Evolutionary conservation across 2,888 invertebrate species (phyloP), one percentile per base, ranked within the genome.

Genomic region (Agelastica alni): DNA sequence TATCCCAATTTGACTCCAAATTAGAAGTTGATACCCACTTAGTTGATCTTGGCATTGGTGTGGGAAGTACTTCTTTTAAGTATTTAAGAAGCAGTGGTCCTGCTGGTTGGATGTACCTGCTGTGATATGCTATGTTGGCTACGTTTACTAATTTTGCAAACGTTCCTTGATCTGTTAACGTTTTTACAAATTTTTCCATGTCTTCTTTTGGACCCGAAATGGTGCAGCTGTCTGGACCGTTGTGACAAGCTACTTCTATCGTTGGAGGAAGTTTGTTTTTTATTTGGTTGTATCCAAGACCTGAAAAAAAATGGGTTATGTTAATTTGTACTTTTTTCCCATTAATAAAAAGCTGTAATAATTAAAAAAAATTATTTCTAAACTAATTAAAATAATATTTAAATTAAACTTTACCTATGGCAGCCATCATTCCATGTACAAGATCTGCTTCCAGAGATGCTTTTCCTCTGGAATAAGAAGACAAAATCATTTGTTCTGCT

Each of bases 51-150:
- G 69, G 69, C 18, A 79, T 77, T 1, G 83, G 80, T 9, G 74
- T 64, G 1, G 76, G 76, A 20, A 80, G 79, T 0, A 84, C 75
- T 53, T 77, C 64, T 59, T 77, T 70, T 2, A 80, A 63, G 56
- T 77, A 77, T 56, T 76, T 69, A 2, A 79, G 61, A 2, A 81
- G 65, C 7, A 66, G 57, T 9, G 77, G 78, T 7, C 77, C 79
- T 10, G 79, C 77, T 26, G 78, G 77, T 65, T 73, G 73, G 66
- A 96, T 91, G 65, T 92, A 92, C 48, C 85, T 83, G 53, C 93
- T 93, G 72, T 96, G 95, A 70, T 94, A 96, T 0, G 96, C 92
- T 63, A 93, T 91, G 68, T 93, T 91, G 45, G 91, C 86, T 67
- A 91, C 91, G 16, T 90, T 87, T 0, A 96, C 93, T 67, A 90